A percentile compares a stretch with the other conserved stretches of the same genome.
These are phyloP conservation scores for Turnix velox DNA, from an alignment of 2,113 vertebrate genomes.

Conservation along the genomic window DNA sequence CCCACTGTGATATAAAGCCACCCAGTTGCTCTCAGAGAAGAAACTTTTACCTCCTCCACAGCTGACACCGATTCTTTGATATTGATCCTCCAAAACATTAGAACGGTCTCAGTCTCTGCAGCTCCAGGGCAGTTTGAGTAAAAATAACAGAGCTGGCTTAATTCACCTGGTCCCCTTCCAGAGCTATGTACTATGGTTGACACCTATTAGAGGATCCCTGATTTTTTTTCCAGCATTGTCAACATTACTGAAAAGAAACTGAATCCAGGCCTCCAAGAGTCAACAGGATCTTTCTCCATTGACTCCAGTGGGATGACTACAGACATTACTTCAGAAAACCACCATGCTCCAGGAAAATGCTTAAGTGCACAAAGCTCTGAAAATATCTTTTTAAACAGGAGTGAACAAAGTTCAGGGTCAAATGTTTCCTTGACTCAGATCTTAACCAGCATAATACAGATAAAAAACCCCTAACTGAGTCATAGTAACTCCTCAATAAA, in stretches of 20 bases:
- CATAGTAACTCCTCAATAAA: background rate
- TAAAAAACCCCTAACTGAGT: background rate
- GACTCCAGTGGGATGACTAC: background rate
- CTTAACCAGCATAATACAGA: background rate
- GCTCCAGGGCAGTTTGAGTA: background rate
- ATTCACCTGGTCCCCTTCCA: background rate
- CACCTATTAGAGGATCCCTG: background rate
- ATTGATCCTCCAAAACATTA: background rate
- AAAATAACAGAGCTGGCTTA: background rate
- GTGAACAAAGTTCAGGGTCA: background rate
- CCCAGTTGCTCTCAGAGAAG: background rate
- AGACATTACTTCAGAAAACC: conserved; percentile 1
- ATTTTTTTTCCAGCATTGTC: background rate
- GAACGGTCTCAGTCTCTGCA: background rate
- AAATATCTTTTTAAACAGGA: background rate
- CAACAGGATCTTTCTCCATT: background rate
- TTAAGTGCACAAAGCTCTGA: background rate
- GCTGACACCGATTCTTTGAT: background rate
- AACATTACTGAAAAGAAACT: background rate
- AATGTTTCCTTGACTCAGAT: background rate
- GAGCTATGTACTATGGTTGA: background rate
- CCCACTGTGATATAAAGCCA: background rate
- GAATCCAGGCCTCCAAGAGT: background rate
- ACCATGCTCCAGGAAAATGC: background rate
- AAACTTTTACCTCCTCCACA: background rate